Evolutionary conservation across 2,797 vertebrate species (phyloP).

Genomic region (Margarornis squamiger): DNA sequence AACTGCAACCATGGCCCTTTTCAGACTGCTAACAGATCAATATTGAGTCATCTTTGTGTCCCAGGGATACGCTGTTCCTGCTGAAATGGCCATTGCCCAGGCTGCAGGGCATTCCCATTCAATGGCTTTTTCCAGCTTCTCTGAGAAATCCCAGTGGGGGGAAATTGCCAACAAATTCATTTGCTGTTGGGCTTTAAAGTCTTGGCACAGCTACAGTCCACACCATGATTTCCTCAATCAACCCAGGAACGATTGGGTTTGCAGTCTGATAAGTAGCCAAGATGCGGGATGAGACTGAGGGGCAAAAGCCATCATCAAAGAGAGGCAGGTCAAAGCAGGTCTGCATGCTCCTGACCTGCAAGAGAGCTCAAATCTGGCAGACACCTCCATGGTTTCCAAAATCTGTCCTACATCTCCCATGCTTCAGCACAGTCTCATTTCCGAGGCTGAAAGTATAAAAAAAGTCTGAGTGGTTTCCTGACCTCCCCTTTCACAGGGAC

Average conservation of each 20-base stretch:
- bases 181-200: neutral
- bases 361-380: neutral
- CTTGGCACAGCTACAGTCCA: neutral
- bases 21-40: neutral
- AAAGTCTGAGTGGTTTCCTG: neutral
- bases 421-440: neutral
- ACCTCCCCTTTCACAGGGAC: neutral
- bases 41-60: neutral
- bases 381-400: neutral
- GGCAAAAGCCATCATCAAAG: neutral
- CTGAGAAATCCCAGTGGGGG: neutral
- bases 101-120: neutral
- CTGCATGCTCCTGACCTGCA: neutral
- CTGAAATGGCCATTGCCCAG: neutral
- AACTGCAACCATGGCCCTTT: neutral
- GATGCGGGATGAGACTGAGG: neutral
- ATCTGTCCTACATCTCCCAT: neutral
- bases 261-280: neutral
- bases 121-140: neutral
- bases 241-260: rapidly evolving
- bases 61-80: rapidly evolving
- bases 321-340: neutral
- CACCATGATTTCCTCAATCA: neutral
- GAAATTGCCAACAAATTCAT: neutral
- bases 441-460: neutral